These are phyloP conservation scores for Thamnophis sirtalis DNA, from an alignment of 2,113 vertebrate species.

Conservation along the genomic window DNA sequence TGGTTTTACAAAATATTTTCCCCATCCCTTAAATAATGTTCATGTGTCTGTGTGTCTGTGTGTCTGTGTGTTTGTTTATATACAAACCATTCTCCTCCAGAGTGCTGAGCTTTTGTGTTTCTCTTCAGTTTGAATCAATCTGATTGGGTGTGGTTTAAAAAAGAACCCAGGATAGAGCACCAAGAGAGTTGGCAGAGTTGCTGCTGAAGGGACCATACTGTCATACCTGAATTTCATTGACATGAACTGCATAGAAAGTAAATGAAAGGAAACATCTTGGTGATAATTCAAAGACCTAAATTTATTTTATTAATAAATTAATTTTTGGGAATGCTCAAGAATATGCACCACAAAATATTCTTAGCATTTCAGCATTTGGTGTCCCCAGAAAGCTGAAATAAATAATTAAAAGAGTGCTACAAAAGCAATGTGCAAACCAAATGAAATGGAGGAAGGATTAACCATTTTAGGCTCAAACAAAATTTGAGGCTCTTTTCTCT, in stretches of 20 bases:
- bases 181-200: not conserved
- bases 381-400: not conserved
- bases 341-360: conserved; percentile 3
- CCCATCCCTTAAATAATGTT: not conserved
- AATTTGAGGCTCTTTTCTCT: not conserved
- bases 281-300: not conserved
- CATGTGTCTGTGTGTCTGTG: no score
- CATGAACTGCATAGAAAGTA: not conserved
- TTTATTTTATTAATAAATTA: not conserved
- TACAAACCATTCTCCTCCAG: not conserved
- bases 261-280: not conserved
- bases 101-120: not conserved
- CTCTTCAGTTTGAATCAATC: not conserved
- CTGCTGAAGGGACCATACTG: not conserved
- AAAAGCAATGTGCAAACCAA: not conserved
- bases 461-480: conserved; percentile 23
- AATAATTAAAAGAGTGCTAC: not conserved
- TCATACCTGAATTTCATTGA: not conserved
- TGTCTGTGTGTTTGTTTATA: not conserved
- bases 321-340: not conserved
- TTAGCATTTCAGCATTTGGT: not conserved
- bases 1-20: not conserved
- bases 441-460: not conserved
- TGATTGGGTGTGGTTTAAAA: not conserved
- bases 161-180: not conserved